Conservation (phyloP, 2,888 invertebrate genomes). For the Coelogynopora nodosa region DNA sequence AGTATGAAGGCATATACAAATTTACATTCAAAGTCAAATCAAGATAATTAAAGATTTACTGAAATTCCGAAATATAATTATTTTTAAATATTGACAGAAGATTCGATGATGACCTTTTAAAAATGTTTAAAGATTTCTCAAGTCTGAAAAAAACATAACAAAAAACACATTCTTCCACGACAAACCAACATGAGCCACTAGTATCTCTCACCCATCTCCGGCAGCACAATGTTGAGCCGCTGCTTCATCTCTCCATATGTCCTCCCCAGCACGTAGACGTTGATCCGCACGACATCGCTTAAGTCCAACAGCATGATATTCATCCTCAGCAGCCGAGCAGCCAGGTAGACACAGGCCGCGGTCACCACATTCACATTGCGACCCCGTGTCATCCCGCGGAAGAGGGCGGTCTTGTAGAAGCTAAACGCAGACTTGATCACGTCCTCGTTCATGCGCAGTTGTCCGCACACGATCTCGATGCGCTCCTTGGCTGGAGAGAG, state of each 20-base stretch:
- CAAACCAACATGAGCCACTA: too few species aligned
- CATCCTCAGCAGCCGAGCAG: constrained; percentile 88
- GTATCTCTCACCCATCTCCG: constrained; percentile 56
- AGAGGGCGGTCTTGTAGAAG: constrained; percentile 63
- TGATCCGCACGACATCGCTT: constrained; percentile 85
- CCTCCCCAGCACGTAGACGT: constrained; percentile 88
- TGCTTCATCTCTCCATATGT: constrained; percentile 83
- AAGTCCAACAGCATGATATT: constrained; percentile 93
- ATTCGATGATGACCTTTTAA: too few species aligned
- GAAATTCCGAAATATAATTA: too few species aligned
- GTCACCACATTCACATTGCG: constrained; percentile 82
- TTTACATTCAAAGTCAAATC: too few species aligned
- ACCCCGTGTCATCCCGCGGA: constrained; percentile 72
- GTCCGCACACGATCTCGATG: constrained; percentile 79
- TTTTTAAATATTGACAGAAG: too few species aligned
- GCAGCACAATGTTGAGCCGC: constrained; percentile 73
- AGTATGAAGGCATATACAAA: too few species aligned
- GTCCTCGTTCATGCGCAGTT: constrained; percentile 79
- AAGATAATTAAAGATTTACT: too few species aligned
- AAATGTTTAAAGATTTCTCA: too few species aligned
- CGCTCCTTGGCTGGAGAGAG: constrained; percentile 28
- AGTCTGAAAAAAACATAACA: too few species aligned
- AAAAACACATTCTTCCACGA: too few species aligned
- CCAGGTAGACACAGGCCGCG: constrained; percentile 94
- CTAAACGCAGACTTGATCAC: constrained; percentile 80